Conservation (phyloP, 2,797 vertebrate species). For the Schizothorax lantsangensis region DNA sequence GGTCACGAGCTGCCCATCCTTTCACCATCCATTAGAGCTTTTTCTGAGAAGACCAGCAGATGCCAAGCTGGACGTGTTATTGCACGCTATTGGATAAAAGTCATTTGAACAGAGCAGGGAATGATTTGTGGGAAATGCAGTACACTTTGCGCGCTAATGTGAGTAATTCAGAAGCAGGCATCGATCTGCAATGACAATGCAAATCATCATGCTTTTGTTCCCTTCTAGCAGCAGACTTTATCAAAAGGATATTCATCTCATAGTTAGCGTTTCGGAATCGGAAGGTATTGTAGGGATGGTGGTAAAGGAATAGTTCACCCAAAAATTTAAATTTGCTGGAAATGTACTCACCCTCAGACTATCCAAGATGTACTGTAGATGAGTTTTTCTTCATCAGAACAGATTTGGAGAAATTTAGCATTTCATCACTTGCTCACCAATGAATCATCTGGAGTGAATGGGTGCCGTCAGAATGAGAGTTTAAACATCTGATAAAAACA, state of each 20-base stretch:
- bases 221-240: neutral
- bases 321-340: neutral
- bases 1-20: conserved; percentile 33
- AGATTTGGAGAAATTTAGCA: neutral
- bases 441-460: neutral
- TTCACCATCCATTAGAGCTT: conserved; percentile 55
- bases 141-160: conserved; percentile 20
- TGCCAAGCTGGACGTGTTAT: conserved; percentile 19
- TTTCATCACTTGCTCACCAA: neutral
- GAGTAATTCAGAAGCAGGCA: conserved; percentile 40
- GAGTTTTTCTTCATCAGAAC: neutral
- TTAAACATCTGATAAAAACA: neutral
- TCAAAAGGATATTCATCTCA: neutral
- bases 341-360: neutral
- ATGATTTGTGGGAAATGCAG: conserved; percentile 49
- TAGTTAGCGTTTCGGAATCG: neutral
- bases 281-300: neutral
- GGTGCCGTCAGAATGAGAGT: neutral
- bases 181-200: conserved; percentile 44
- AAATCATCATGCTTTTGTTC: neutral
- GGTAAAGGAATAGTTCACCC: neutral
- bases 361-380: neutral
- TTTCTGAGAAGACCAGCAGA: conserved; percentile 28
- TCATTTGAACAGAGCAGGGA: conserved; percentile 13
- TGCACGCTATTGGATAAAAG: conserved; percentile 25